Evolutionary conservation across 92 coral and sea anemone species (phyloP).

Genomic region (Siderastrea radians): DNA sequence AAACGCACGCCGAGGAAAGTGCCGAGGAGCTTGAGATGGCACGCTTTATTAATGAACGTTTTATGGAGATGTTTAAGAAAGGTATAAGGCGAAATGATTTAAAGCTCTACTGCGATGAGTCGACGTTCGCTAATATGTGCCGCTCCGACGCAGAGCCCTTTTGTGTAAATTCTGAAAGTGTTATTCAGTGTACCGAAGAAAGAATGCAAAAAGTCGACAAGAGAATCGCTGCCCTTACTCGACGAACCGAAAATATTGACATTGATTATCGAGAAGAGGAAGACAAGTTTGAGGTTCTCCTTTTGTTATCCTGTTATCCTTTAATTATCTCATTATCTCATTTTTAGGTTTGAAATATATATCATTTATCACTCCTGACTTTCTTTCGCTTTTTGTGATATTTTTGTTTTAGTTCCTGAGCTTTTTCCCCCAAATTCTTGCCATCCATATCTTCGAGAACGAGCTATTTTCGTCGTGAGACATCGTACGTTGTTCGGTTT

Average conservation of each 20-base stretch:
- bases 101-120: constrained; percentile 41
- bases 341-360: not conserved
- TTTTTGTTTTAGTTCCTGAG: too few relatives aligned
- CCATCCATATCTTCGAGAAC: too few relatives aligned
- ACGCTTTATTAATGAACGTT: constrained; percentile 36
- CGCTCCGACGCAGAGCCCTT: constrained; percentile 43
- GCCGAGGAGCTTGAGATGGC: constrained; percentile 67
- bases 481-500: too few relatives aligned
- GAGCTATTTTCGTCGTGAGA: too few relatives aligned
- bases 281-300: not conserved
- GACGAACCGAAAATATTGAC: not conserved
- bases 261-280: not conserved
- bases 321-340: not conserved
- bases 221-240: constrained; percentile 14
- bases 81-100: not conserved
- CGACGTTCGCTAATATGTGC: constrained; percentile 29
- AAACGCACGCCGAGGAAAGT: constrained; percentile 31
- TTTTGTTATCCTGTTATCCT: not conserved
- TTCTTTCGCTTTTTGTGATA: too few relatives aligned
- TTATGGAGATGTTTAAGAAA: not conserved
- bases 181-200: constrained; percentile 12
- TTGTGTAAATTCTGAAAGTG: constrained; percentile 30
- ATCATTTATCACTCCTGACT: too few relatives aligned
- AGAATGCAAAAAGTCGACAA: constrained; percentile 16
- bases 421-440: too few relatives aligned